Base-by-base conservation (phyloP, 53 echinoderm and acorn worm genomes). In the Luidia sarsii region DNA sequence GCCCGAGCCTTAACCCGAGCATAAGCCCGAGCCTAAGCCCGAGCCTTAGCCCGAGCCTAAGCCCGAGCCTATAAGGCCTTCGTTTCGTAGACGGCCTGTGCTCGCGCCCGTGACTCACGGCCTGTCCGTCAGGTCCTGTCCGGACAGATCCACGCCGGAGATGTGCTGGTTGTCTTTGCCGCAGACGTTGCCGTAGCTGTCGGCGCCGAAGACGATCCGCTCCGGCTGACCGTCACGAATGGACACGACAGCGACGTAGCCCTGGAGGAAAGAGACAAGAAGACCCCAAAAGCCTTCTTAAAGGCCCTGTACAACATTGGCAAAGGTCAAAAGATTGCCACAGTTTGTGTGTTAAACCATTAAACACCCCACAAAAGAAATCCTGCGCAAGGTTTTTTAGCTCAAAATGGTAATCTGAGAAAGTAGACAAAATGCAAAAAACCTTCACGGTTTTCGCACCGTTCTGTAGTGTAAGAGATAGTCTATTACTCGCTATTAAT, bases 111-210 rank as follows among this genome's bases (percentile, higher is more conserved):
- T n/a, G n/a, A 80, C 88, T 92, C 67, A 96, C 96, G 88, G 90
- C 65, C 65, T 90, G 11, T 85, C 84, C 1, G 64, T 88, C 90
- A 93, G 86, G 33, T 96, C 86, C 41, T 39, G 52, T 10, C 97
- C 97, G 15, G 97, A 96, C 2, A 93, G 83, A 8, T 80, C 67
- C 1, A 96, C 81, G 45, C 89, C 86, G 22, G 81, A 43, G 19
- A 96, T 88, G 0, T 45, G 48, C 7, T 50, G 46, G 80, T 96
- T 96, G 20, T 83, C 70, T 62, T 35, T 71, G 37, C 97, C 93
- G 39, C 97, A 96, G 1, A 96, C 75, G 52, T 96, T 96, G 7
- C 97, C 97, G 55, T 88, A 96, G 67, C 97, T 96, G 64, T 96
- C 97, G 33, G 66, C 86, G 15, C 97, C 97, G 54, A 80, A 87